These are phyloP conservation scores for Zygogramma bicolorata DNA, from an alignment of 2,888 invertebrate species.

Conservation along the genomic window DNA sequence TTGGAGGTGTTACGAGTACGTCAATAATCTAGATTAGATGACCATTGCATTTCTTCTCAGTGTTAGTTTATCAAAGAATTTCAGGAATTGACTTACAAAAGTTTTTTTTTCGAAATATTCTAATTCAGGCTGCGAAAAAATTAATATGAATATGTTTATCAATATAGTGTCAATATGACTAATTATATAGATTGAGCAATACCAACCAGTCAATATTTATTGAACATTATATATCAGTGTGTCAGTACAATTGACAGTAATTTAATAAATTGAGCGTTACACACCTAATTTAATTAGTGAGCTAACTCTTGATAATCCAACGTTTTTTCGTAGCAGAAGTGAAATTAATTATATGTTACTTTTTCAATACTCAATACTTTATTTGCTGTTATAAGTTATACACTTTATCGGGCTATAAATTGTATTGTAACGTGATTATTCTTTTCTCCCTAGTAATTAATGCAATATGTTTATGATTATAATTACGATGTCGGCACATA, in stretches of 20 bases:
- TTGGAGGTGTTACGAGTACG: too few relatives aligned
- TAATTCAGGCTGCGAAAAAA: not conserved
- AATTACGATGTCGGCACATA: not conserved
- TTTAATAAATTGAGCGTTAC: slow-evolving; percentile 17
- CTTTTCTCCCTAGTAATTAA: not conserved
- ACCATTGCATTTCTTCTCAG: too few relatives aligned
- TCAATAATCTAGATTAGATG: too few relatives aligned
- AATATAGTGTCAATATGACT: not conserved
- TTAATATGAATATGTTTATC: not conserved
- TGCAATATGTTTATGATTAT: not conserved
- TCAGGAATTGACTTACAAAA: not conserved
- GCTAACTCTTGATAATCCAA: slow-evolving; percentile 10
- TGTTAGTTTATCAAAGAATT: not conserved
- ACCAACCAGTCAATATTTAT: slow-evolving; percentile 10
- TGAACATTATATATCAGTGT: slow-evolving; percentile 15
- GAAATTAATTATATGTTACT: not conserved
- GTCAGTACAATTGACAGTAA: slow-evolving; percentile 10
- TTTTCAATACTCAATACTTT: slow-evolving; percentile 9
- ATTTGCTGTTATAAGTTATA: not conserved
- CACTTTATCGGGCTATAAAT: slow-evolving; percentile 18
- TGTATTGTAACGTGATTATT: slow-evolving; percentile 4
- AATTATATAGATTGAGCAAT: slow-evolving; percentile 1
- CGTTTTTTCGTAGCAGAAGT: not conserved
- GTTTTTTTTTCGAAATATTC: not conserved
- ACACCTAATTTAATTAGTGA: slow-evolving; percentile 24